Evolutionary conservation across 1,140 invertebrate genomes (phyloP).

Genomic region (Hylaeus anthracinus): DNA sequence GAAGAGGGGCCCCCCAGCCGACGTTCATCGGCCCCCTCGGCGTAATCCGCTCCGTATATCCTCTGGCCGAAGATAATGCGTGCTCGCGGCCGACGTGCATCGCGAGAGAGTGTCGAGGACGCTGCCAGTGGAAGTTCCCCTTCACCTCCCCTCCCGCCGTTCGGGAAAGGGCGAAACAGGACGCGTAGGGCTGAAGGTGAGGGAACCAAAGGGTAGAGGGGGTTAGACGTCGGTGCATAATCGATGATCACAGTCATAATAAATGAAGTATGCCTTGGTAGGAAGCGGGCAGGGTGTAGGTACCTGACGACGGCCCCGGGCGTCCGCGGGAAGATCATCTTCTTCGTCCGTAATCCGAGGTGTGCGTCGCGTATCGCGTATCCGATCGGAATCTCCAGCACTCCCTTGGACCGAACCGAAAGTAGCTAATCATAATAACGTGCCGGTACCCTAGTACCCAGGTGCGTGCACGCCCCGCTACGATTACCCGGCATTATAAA

Average conservation of each 20-base stretch:
- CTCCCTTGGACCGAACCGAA: conserved; percentile 72
- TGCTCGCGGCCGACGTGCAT: conserved; percentile 26
- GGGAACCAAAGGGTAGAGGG: conserved; percentile 24
- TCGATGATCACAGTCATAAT: conserved; percentile 81
- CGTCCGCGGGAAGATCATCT: conserved; percentile 78
- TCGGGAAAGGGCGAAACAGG: conserved; percentile 51
- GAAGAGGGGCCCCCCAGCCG: background rate
- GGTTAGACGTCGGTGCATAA: conserved; percentile 76
- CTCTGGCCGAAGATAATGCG: conserved; percentile 47
- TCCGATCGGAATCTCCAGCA: conserved; percentile 77
- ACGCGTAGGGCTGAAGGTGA: conserved; percentile 39
- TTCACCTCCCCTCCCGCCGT: too few relatives aligned
- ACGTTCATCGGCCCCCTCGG: conserved; percentile 30
- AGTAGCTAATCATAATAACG: conserved; percentile 79
- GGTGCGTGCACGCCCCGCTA: conserved; percentile 71
- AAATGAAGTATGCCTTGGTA: conserved; percentile 79
- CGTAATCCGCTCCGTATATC: conserved; percentile 47
- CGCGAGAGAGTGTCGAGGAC: conserved; percentile 10
- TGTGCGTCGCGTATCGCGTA: conserved; percentile 80
- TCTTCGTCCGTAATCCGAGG: conserved; percentile 77
- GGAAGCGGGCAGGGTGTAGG: conserved; percentile 73
- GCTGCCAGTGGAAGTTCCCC: too few relatives aligned
- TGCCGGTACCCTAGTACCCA: conserved; percentile 71
- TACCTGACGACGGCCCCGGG: conserved; percentile 78
- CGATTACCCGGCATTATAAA: conserved; percentile 75